Evolutionary conservation across 1,140 invertebrate species (phyloP).

Genomic region (Drosophila sproati): DNA sequence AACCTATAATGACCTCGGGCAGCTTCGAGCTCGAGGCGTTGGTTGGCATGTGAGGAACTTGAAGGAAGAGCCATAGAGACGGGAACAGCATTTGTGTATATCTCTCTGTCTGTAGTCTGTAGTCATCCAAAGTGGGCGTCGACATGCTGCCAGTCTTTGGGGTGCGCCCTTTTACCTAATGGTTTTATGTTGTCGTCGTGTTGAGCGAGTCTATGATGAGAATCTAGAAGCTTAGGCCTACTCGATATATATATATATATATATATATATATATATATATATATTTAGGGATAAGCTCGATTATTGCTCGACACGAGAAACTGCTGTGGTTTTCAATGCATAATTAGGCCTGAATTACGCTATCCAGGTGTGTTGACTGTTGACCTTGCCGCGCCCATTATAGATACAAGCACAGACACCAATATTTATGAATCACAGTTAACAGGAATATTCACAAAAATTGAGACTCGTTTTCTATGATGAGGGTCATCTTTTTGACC

Average conservation of each 20-base stretch:
- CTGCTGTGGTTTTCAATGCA: slow-evolving; percentile 69
- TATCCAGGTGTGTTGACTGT: slow-evolving; percentile 53
- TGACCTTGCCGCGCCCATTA: slow-evolving; percentile 66
- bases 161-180: slow-evolving; percentile 69
- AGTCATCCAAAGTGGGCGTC: slow-evolving; percentile 58
- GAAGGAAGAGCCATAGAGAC: background rate
- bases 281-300: slow-evolving; percentile 28
- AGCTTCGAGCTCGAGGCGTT: slow-evolving; percentile 8
- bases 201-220: background rate
- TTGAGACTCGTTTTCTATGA: background rate
- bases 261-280: too few species aligned
- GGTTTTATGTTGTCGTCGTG: slow-evolving; percentile 70
- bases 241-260: background rate
- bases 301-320: slow-evolving; percentile 66
- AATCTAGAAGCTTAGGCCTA: slow-evolving; percentile 11
- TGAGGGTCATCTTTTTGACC: background rate
- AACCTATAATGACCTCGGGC: slow-evolving; percentile 48
- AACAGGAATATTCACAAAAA: too few species aligned
- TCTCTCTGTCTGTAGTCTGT: slow-evolving; percentile 9
- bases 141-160: slow-evolving; percentile 57
- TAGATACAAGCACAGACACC: slow-evolving; percentile 1
- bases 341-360: slow-evolving; percentile 63
- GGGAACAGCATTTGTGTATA: slow-evolving; percentile 17
- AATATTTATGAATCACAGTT: background rate
- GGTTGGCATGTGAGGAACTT: slow-evolving; percentile 16